Conservation (phyloP, 2,888 invertebrate species). For the Diarsia rubi region DNA sequence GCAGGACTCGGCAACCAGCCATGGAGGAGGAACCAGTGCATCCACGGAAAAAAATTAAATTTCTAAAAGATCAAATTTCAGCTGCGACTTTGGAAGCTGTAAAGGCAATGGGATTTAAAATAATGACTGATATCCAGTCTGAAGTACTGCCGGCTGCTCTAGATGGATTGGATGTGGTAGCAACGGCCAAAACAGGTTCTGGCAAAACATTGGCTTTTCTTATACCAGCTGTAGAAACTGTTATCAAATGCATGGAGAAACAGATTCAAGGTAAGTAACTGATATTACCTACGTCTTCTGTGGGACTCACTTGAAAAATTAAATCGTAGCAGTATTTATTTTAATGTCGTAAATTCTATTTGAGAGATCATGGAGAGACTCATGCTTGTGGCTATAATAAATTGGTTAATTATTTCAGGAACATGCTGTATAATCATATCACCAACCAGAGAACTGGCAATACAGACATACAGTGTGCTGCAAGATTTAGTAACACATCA, state of each 20-base stretch:
- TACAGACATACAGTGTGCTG: slow-evolving; percentile 98
- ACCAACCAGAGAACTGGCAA: slow-evolving; percentile 98
- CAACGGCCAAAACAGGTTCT: slow-evolving; percentile 98
- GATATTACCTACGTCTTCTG: neutral
- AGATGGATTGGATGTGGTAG: slow-evolving; percentile 97
- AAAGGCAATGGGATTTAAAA: slow-evolving; percentile 96
- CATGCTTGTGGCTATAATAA: neutral
- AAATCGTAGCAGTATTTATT: neutral
- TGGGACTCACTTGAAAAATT: neutral
- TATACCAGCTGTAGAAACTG: slow-evolving; percentile 97
- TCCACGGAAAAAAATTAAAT: slow-evolving; percentile 85
- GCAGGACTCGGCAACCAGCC: neutral
- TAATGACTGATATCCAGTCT: slow-evolving; percentile 98
- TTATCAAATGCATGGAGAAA: slow-evolving; percentile 90
- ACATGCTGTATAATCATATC: slow-evolving; percentile 98
- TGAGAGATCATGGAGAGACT: neutral
- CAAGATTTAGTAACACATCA: slow-evolving; percentile 96
- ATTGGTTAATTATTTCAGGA: slow-evolving; percentile 84
- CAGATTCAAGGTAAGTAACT: slow-evolving; percentile 66
- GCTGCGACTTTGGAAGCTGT: slow-evolving; percentile 94
- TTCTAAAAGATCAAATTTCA: slow-evolving; percentile 92
- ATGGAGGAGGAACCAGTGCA: slow-evolving; percentile 72
- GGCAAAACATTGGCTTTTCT: slow-evolving; percentile 99
- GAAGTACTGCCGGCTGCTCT: slow-evolving; percentile 96
- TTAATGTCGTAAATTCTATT: neutral